Evolutionary conservation across 2,113 vertebrate species (phyloP), one percentile per base, ranked within the genome.

Genomic region (Neogale vison): DNA sequence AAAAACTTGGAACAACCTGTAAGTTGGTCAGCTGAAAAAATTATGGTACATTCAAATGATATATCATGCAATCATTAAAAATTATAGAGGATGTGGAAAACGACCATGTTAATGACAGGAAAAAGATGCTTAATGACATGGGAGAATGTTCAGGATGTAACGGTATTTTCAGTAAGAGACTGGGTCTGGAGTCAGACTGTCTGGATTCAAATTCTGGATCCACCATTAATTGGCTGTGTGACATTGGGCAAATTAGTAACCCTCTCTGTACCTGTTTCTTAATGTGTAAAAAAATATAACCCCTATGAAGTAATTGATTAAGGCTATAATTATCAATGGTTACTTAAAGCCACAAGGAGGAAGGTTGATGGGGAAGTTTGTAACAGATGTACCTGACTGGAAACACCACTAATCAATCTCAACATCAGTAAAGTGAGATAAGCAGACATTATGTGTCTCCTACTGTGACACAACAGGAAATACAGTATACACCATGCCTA

Each of bases 91-190:
- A 84, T 84, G 7, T 79, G 59, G 72, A 88, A 84, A 93, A 83
- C 89, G 15, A 15, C 31, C 24, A 7, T 31, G 84, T 81, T 92
- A 74, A 96, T 93, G 57, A 76, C n/a, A 90, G 42, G 52, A 52
- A 80, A 93, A 96, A 85, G 36, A 83, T 93, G 55, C 21, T 84
- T 69, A 89, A 89, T 69, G 50, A 84, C 69, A 84, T 59, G 47
- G 31, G 29, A 47, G 71, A 72, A 34, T 65, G 17, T 69, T 79
- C 24, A 84, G 69, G 85, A 84, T 69, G 14, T 34, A 71, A 36
- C 3, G 45, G 21, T 47, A 4, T 36, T 79, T 14, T 95, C 36
- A 39, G 61, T 65, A 87, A 92, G 36, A 93, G 31, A 88, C 42
- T 77, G 23, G 29, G n/a, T 74, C 42, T 82, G 86, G n/a, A 94